A percentile compares a stretch with the other conserved stretches of the same genome.
Conservation (phyloP, 1,140 invertebrate species). For the Holotrichia oblita region DNA sequence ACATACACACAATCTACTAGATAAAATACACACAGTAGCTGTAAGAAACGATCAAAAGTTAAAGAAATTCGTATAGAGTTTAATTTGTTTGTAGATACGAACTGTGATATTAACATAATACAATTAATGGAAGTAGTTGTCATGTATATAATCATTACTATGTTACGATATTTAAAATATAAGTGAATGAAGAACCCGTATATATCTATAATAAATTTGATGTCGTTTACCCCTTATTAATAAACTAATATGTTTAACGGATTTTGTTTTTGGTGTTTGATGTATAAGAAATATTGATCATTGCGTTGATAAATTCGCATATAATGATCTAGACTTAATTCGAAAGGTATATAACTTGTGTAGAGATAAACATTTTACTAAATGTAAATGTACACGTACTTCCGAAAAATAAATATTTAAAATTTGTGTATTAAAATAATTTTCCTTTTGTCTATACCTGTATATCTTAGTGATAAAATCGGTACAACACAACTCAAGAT, state of each 20-base stretch:
- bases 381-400: conserved; percentile 19
- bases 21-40: background rate
- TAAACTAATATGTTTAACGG: background rate
- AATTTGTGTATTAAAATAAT: conserved; percentile 9
- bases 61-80: conserved; percentile 6
- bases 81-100: conserved; percentile 33
- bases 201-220: background rate
- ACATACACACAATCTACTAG: background rate
- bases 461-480: too few species aligned
- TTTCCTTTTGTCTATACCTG: too few species aligned
- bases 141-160: conserved; percentile 28
- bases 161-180: background rate
- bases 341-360: background rate
- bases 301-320: background rate
- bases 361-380: background rate
- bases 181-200: background rate
- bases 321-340: background rate
- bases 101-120: conserved; percentile 44
- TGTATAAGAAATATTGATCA: conserved; percentile 11
- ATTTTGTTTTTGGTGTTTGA: conserved; percentile 3
- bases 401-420: conserved; percentile 10
- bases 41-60: background rate
- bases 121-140: background rate
- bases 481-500: too few species aligned
- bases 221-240: conserved; percentile 20